These are phyloP conservation scores for Drosophila biarmipes DNA, from an alignment of 1,140 invertebrate species.

Conservation along the genomic window DNA sequence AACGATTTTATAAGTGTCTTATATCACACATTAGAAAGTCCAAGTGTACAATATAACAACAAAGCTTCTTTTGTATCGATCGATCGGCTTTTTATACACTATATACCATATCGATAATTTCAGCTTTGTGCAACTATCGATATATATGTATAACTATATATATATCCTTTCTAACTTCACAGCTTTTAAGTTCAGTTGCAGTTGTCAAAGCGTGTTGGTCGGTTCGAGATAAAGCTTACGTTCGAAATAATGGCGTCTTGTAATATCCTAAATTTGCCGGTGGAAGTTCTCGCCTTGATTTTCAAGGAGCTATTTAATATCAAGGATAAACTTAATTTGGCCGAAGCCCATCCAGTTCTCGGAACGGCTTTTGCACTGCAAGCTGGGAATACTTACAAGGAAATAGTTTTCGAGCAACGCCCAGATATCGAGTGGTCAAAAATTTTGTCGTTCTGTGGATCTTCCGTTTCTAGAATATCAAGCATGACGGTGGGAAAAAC, in stretches of 20 bases:
- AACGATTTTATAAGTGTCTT: no score
- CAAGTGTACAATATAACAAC: no score
- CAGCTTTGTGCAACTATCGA: no score
- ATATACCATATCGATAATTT: no score
- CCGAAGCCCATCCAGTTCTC: background rate
- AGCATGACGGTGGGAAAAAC: accelerated
- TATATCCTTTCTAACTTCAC: no score
- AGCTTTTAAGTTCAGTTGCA: background rate
- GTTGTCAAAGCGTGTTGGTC: background rate
- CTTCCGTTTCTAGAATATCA: background rate
- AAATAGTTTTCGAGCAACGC: background rate
- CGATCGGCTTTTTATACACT: no score
- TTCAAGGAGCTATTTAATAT: background rate
- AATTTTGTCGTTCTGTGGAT: conserved; percentile 12
- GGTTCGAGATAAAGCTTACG: no score
- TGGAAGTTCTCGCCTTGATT: background rate
- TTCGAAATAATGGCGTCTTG: background rate
- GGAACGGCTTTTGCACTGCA: background rate
- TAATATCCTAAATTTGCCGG: conserved; percentile 1
- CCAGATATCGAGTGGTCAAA: background rate
- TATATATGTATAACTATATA: no score
- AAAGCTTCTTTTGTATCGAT: no score
- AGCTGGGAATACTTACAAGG: background rate
- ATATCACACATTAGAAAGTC: no score
- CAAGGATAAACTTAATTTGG: conserved; percentile 13